phyloP scores from a whole-genome alignment of 1,140 invertebrate species.

The Solenopsis invicta region DNA sequence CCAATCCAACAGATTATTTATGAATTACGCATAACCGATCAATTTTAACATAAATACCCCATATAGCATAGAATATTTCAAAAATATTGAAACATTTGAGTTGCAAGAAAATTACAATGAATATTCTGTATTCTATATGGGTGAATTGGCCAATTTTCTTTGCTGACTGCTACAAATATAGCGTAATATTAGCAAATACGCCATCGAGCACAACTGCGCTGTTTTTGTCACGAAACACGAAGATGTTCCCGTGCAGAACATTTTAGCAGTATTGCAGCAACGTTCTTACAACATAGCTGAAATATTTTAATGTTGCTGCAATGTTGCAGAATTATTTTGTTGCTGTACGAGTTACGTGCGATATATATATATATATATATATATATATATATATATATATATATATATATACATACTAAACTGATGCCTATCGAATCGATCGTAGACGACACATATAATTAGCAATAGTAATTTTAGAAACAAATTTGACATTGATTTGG shows the following conservation, averaged over 20 bases:
- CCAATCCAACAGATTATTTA: too few species aligned
- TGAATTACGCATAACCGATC: too few species aligned
- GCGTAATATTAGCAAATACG: not conserved
- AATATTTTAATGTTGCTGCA: not conserved
- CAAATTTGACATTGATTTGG: not conserved
- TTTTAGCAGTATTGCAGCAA: not conserved
- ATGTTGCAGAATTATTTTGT: not conserved
- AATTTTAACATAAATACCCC: not conserved
- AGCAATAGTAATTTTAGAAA: conserved; percentile 9
- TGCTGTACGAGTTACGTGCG: not conserved
- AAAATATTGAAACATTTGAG: not conserved
- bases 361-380: too few species aligned
- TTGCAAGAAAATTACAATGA: not conserved
- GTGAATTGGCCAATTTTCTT: not conserved
- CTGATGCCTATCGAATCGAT: not conserved
- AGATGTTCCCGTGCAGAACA: not conserved
- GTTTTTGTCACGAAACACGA: not conserved
- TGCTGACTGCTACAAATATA: not conserved
- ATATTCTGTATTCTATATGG: not conserved
- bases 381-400: too few species aligned
- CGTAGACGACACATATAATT: not conserved
- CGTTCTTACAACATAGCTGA: not conserved
- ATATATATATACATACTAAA: not conserved
- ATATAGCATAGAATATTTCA: not conserved
- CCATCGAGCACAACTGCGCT: not conserved